Evolutionary conservation across 2,888 invertebrate species (phyloP).

Genomic region (Bembecia ichneumoniformis): DNA sequence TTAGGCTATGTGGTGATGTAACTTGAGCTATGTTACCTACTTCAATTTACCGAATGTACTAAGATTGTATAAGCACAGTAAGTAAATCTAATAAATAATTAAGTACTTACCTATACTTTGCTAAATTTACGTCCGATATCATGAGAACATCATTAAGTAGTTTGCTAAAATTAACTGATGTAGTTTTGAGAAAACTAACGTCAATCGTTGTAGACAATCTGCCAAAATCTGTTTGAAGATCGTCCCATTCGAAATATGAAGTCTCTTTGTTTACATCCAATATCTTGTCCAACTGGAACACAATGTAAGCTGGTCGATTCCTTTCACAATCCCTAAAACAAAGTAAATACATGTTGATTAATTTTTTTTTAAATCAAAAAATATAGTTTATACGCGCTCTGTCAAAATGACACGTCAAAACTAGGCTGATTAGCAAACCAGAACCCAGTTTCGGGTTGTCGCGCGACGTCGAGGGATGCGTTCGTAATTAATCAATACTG

Average conservation of each 20-base stretch:
- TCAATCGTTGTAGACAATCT: conserved; percentile 68
- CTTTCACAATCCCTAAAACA: conserved; percentile 77
- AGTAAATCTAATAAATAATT: not conserved
- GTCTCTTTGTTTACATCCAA: conserved; percentile 78
- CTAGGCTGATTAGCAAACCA: no score
- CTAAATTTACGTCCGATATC: conserved; percentile 74
- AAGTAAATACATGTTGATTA: not conserved
- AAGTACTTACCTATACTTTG: conserved; percentile 61
- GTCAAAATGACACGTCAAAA: no score
- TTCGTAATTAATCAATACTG: no score
- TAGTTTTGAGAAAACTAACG: conserved; percentile 64
- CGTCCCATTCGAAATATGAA: conserved; percentile 76
- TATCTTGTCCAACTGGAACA: conserved; percentile 79
- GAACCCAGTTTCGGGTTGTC: no score
- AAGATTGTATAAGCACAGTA: no score
- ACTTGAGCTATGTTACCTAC: no score
- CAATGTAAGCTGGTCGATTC: conserved; percentile 80
- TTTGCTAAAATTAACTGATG: conserved; percentile 71
- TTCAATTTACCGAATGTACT: no score
- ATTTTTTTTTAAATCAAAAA: no score
- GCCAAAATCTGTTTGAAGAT: conserved; percentile 66
- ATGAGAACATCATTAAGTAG: conserved; percentile 72
- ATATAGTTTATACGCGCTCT: no score
- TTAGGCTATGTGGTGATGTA: no score
- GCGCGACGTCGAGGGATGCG: no score